These are phyloP conservation scores for Oconnorella tubifera DNA, from an alignment of 2,888 invertebrate species.

Conservation along the genomic window DNA sequence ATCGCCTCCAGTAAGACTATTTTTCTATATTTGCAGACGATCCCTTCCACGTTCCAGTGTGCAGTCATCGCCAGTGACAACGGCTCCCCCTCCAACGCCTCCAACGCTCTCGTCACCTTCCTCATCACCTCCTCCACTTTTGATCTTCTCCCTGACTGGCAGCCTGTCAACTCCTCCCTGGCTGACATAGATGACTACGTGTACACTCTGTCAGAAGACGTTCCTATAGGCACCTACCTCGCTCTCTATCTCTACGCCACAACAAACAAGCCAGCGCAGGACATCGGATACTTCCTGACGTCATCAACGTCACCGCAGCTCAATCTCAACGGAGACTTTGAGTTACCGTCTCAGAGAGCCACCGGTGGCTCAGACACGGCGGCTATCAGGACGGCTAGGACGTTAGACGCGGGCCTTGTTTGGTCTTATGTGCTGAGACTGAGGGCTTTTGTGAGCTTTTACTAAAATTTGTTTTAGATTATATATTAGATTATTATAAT, in stretches of 20 bases:
- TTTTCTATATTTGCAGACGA: too few relatives aligned
- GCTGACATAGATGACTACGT: constrained; percentile 16
- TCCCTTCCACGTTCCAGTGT: constrained; percentile 10
- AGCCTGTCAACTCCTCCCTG: background rate
- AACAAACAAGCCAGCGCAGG: background rate
- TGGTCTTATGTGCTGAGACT: background rate
- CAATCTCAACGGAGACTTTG: background rate
- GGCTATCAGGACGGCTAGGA: background rate
- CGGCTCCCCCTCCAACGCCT: constrained; percentile 6
- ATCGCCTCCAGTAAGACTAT: too few relatives aligned
- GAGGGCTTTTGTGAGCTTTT: constrained; percentile 1
- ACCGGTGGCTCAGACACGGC: background rate
- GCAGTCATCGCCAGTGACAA: constrained; percentile 12
- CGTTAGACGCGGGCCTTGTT: background rate
- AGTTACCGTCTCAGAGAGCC: background rate
- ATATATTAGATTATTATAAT: too few relatives aligned
- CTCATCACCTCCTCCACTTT: background rate
- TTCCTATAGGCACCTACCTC: background rate
- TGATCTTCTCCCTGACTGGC: constrained; percentile 13
- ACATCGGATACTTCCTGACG: constrained; percentile 2
- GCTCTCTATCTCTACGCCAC: background rate
- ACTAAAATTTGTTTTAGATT: background rate
- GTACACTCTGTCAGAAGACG: background rate
- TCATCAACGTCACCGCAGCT: background rate
- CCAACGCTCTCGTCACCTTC: constrained; percentile 5